phyloP scores from a whole-genome alignment of 2,888 invertebrate species.

The Ariolimax columbianus region DNA sequence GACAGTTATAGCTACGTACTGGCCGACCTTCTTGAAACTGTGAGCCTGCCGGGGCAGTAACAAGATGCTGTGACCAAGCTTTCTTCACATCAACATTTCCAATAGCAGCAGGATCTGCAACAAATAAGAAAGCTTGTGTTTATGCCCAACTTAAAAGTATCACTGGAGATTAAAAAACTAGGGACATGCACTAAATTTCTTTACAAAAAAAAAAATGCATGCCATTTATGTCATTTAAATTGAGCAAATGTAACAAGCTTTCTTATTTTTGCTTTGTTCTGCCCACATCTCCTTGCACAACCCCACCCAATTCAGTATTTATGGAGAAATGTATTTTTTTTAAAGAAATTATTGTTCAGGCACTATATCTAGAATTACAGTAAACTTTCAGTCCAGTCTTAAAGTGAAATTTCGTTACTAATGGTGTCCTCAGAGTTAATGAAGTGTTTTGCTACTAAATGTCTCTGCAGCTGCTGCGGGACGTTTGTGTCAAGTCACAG shows the following conservation, averaged over 20 bases:
- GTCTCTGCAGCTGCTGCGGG: constrained; percentile 36
- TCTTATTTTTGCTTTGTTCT: constrained; percentile 44
- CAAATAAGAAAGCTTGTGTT: constrained; percentile 54
- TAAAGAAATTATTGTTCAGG: background rate
- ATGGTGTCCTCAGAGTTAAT: constrained; percentile 4
- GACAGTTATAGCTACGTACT: constrained; percentile 44
- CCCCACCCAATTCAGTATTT: background rate
- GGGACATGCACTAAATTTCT: constrained; percentile 28
- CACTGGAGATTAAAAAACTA: constrained; percentile 6
- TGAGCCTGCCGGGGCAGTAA: constrained; percentile 40
- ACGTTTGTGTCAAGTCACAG: constrained; percentile 45
- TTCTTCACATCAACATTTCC: constrained; percentile 45
- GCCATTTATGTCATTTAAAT: constrained; percentile 31
- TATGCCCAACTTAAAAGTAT: constrained; percentile 50
- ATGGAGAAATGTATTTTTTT: constrained; percentile 52
- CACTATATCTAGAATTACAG: background rate
- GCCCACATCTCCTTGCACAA: background rate
- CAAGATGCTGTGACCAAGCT: constrained; percentile 46
- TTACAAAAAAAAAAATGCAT: constrained; percentile 33
- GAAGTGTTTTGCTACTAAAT: constrained; percentile 46
- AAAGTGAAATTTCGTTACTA: constrained; percentile 1
- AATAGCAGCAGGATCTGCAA: constrained; percentile 51
- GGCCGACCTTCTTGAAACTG: constrained; percentile 31
- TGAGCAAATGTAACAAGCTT: constrained; percentile 47
- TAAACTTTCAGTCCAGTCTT: constrained; percentile 6